Evolutionary conservation across 2,888 invertebrate genomes (phyloP), one percentile per base, ranked within the genome.

Genomic region (Andrena camellia): DNA sequence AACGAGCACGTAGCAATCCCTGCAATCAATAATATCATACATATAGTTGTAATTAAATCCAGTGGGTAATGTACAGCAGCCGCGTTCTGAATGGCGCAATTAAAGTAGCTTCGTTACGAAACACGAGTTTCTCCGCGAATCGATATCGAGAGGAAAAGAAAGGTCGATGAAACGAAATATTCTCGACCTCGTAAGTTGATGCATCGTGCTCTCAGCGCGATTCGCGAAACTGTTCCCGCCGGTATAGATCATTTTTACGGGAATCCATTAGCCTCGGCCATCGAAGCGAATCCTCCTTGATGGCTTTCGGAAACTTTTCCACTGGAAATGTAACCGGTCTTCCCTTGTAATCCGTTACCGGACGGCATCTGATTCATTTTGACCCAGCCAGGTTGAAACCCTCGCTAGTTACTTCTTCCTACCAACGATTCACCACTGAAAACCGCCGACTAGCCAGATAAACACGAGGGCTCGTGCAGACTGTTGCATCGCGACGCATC

Each of bases 281-380:
- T 72, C 33, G 50, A 50, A 52, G 23, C 62, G n/a, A 26, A 69
- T 52, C 23, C 23, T 23, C 60, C 50, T 17, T 26, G 33, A 63
- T 23, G 5, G 62, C 71, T 72, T 72, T 63, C 52, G 48, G 50
- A 71, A 71, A 71, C 50, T 62, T n/a, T 71, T 33, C 33, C 31
- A 57, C 54, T 35, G 35, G 13, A 57, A 68, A 35, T 20, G 20
- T 23, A 23, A 54, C 54, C 20, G 8, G 20, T 54, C n/a, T n/a
- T 54, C 8, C 20, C 54, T 42, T 54, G 54, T 54, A 54, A 54
- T 54, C 8, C n/a, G 54, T 54, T 54, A 54, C 54, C 8, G 8
- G 13, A n/a, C 33, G 20, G n/a, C 20, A 23, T 23, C 20, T 17
- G 23, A 17, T 2, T 7, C n/a, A 17, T 17, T 33, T 52, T 5